A percentile compares a stretch with the other conserved stretches of the same genome.
These are phyloP conservation scores for Eumeta japonica DNA, from an alignment of 1,140 invertebrate genomes.

Conservation along the genomic window DNA sequence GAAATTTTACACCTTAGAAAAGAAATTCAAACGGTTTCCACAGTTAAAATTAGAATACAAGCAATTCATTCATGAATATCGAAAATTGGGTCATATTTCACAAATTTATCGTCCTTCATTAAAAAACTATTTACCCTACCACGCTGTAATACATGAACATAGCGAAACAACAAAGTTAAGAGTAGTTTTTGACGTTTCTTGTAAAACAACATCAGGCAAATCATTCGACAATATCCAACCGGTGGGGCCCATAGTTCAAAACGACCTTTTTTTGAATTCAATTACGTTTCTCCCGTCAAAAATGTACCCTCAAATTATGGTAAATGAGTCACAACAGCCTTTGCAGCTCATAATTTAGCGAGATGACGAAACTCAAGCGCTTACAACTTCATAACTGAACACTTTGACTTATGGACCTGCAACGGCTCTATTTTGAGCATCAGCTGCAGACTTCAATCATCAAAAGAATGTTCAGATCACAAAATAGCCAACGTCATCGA, in stretches of 20 bases:
- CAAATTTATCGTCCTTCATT: neutral
- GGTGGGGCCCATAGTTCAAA: constrained; percentile 23
- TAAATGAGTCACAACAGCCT: constrained; percentile 17
- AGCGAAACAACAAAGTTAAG: constrained; percentile 24
- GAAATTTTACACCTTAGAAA: too few species aligned
- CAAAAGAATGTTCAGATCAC: too few species aligned
- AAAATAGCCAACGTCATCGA: too few species aligned
- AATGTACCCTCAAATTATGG: constrained; percentile 14
- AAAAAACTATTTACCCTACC: constrained; percentile 34
- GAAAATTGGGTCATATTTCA: constrained; percentile 2
- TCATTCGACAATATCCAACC: constrained; percentile 22
- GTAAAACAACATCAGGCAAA: constrained; percentile 13
- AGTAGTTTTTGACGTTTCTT: constrained; percentile 30
- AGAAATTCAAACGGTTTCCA: neutral
- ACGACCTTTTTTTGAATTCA: constrained; percentile 18
- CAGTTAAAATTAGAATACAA: too few species aligned
- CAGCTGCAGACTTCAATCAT: too few species aligned
- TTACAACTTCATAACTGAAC: constrained; percentile 11
- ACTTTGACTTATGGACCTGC: constrained; percentile 21
- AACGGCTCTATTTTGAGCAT: too few species aligned
- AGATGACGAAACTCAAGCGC: constrained; percentile 3
- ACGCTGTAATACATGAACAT: constrained; percentile 19
- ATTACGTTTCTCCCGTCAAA: constrained; percentile 15
- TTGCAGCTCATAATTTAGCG: constrained; percentile 29
- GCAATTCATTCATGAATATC: constrained; percentile 6